These are phyloP conservation scores for Byasa hedistus DNA, from an alignment of 2,888 invertebrate species.

Conservation along the genomic window DNA sequence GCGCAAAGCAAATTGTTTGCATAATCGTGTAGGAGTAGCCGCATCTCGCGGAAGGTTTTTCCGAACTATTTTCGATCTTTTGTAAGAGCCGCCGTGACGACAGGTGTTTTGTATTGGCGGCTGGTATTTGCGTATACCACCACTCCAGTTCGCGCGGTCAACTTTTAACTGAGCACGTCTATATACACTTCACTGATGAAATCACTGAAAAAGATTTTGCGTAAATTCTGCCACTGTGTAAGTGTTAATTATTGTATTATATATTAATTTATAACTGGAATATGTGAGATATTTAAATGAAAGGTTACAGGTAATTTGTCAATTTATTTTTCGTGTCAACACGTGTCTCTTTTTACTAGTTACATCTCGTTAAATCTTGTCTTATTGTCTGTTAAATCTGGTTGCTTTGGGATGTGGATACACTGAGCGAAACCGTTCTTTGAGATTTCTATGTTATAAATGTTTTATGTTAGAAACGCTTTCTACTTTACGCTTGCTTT, in stretches of 20 bases:
- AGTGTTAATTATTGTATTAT: constrained; percentile 35
- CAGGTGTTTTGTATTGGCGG: constrained; percentile 36
- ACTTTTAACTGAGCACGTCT: constrained; percentile 36
- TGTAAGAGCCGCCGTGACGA: constrained; percentile 37
- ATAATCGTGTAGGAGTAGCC: constrained; percentile 39
- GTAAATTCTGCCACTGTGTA: constrained; percentile 49
- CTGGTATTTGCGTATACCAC: constrained; percentile 43
- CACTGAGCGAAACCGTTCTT: constrained; percentile 10
- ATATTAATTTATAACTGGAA: background rate
- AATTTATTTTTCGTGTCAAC: constrained; percentile 20
- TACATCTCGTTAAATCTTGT: constrained; percentile 49
- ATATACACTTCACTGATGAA: constrained; percentile 44
- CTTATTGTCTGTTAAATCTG: constrained; percentile 64
- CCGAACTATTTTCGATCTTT: constrained; percentile 46
- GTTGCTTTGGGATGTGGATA: constrained; percentile 43
- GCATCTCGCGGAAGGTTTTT: constrained; percentile 52
- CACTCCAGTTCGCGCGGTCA: constrained; percentile 31
- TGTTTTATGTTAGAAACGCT: no score
- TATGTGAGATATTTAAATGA: background rate
- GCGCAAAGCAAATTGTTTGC: constrained; percentile 50
- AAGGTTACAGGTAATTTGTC: background rate
- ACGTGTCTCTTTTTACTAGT: constrained; percentile 44
- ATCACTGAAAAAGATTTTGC: constrained; percentile 50
- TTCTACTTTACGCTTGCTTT: no score
- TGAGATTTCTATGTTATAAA: background rate